Base-by-base conservation (phyloP, 37 sponge, comb jelly and placozoan genomes). In the Aphrocallistes beatrix region DNA sequence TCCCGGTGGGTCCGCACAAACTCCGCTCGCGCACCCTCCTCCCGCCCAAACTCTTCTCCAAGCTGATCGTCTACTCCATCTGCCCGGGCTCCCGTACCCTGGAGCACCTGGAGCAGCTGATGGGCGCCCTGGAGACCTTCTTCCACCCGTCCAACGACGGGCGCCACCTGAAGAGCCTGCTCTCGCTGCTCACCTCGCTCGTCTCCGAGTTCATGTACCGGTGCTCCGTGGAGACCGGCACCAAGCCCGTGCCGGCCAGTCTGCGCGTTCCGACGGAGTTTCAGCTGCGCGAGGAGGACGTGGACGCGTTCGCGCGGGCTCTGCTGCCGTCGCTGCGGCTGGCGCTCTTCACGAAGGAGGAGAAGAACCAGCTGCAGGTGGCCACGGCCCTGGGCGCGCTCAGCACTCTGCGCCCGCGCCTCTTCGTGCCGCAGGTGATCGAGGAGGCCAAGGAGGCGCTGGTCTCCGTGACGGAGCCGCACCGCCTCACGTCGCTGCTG, bases 81-180 rank as follows among this genome's bases (percentile, higher is more conserved):
- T 60, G 34, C n/a, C 75, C 25, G 17, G 75, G 75, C 25, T 60
- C 75, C 25, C 75, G n/a, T 38, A 83, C 91, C 10, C 92, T 88
- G 50, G 84, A 91, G 3, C 86, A 93, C 51, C 87, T 97, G 23
- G 51, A 51, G 0, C 82, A 84, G 30, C 87, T 97, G 51, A 90
- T 94, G 88, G 38, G 86, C 10, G 87, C 92, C 0, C 36, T 94
- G 1, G 93, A 94, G 81, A 91, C 93, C 23, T 94, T 82, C 90
- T 92, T 88, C 38, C 95, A 97, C 45, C 97, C 97, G 3, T 94
- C 95, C 0, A 94, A 97, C 85, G n/a, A 60, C 37, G 94, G 97
- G 1, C 50, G 75, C 38, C 88, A 91, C 50, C 50, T 84, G 60
- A 23, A 39, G 47, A 82, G 28, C 39, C 83, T 38, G 1, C 8